Evolutionary conservation across 1,140 invertebrate species (phyloP).

Genomic region (Pogonomyrmex californicus): DNA sequence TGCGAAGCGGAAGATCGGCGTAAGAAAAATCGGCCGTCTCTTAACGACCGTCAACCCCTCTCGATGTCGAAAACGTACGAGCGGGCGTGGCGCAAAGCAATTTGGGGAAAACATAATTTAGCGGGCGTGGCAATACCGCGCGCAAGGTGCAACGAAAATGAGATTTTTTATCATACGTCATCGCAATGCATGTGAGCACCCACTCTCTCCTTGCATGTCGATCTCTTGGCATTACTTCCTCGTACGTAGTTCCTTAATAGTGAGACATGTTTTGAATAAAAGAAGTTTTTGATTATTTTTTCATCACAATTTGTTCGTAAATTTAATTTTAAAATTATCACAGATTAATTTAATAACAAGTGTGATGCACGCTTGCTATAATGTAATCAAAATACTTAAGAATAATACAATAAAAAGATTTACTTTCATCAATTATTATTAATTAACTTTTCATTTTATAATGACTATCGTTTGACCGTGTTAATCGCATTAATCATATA

Average conservation of each 20-base stretch:
- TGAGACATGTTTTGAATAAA: not conserved
- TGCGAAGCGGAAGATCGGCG: slow-evolving; percentile 52
- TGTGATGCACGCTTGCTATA: not conserved
- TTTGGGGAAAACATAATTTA: slow-evolving; percentile 85
- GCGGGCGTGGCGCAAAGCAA: slow-evolving; percentile 80
- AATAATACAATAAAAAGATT: not conserved
- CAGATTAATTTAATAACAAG: not conserved
- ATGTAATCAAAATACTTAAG: not conserved
- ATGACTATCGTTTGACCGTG: not conserved
- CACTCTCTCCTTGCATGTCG: slow-evolving; percentile 38
- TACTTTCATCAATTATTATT: not conserved
- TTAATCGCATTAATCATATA: not conserved
- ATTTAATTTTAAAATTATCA: not conserved
- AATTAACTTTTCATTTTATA: not conserved
- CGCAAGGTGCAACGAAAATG: slow-evolving; percentile 86
- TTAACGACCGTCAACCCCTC: slow-evolving; percentile 76
- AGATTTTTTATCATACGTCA: slow-evolving; percentile 85
- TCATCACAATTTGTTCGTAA: not conserved
- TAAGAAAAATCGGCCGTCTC: slow-evolving; percentile 62
- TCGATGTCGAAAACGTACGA: slow-evolving; percentile 74
- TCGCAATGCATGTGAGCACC: slow-evolving; percentile 62
- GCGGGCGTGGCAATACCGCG: slow-evolving; percentile 73
- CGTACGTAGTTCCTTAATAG: slow-evolving; percentile 20
- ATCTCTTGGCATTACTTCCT: slow-evolving; percentile 12
- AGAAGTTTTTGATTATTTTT: not conserved